These are phyloP conservation scores for Picus viridis DNA, from an alignment of 2,797 vertebrate species.

Conservation along the genomic window DNA sequence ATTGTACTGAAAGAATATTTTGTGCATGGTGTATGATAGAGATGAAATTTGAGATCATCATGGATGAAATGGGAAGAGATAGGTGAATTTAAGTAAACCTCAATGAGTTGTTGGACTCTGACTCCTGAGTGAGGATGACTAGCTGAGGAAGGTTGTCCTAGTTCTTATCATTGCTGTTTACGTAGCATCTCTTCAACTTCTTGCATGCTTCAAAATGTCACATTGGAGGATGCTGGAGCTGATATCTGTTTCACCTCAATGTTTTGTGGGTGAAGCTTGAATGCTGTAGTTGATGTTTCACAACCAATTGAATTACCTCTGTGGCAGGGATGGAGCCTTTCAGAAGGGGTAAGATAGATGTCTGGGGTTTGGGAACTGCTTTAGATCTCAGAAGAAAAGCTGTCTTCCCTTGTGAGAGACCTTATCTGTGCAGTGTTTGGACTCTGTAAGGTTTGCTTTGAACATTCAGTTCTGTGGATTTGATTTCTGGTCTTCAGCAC, in stretches of 20 bases:
- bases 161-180: background rate
- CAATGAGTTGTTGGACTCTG: background rate
- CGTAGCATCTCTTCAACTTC: background rate
- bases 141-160: background rate
- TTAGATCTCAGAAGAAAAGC: background rate
- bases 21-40: background rate
- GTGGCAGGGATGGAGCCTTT: background rate
- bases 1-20: background rate
- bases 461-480: background rate
- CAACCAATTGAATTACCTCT: background rate
- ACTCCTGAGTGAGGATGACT: background rate
- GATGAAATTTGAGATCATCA: background rate
- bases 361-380: background rate
- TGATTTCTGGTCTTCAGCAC: background rate
- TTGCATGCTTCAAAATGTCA: background rate
- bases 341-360: background rate
- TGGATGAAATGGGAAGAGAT: background rate
- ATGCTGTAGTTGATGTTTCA: background rate
- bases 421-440: background rate
- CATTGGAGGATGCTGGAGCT: background rate
- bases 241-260: background rate
- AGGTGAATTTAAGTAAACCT: background rate
- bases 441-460: background rate
- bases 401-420: background rate
- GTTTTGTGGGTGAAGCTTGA: background rate